Evolutionary conservation across 2,797 vertebrate species (phyloP), one percentile per base, ranked within the genome.

Genomic region (Diplodus puntazzo): DNA sequence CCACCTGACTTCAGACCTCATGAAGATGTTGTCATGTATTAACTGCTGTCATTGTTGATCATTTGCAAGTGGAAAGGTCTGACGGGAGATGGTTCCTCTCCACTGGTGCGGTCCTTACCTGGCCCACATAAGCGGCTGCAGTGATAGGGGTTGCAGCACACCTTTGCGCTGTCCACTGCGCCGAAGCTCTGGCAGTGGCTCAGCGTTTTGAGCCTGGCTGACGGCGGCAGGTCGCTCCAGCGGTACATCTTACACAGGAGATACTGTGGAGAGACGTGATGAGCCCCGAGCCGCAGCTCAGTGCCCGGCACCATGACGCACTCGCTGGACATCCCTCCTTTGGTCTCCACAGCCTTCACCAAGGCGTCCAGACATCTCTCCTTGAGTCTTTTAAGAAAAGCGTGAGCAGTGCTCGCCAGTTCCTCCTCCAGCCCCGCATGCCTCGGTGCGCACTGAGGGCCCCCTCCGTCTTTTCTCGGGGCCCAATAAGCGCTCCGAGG

Each of bases 121-220:
- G 97, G 97, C 93, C 97, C 98, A 91, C 97, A 98, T 64, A 99
- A 82, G 80, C 97, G 94, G 94, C 97, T 98, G 96, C 98, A 98
- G 96, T 99, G 98, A 92, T 98, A 97, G 66, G 98, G 98, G 91
- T 99, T 99, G 96, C 98, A 98, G 95, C 98, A 99, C 85, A 96
- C 94, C 42, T 94, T 94, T 50, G 95, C 95, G 50, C 93, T 90
- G 87, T 97, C 96, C 75, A 16, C 87, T 7, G 70, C 79, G 43
- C 95, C 93, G 85, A 96, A 97, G 88, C 96, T 97, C 90, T 96
- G 96, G 94, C 97, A 98, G 78, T 96, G 95, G 92, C 96, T 95
- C 69, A 99, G 94, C 57, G 96, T 94, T 76, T 98, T 99, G 79
- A 99, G 96, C 77, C 96, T 94, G 59, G 96, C 96, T 5, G 96